Conservation (phyloP, 92 coral and sea anemone genomes). For the Palythoa grandiflora region DNA sequence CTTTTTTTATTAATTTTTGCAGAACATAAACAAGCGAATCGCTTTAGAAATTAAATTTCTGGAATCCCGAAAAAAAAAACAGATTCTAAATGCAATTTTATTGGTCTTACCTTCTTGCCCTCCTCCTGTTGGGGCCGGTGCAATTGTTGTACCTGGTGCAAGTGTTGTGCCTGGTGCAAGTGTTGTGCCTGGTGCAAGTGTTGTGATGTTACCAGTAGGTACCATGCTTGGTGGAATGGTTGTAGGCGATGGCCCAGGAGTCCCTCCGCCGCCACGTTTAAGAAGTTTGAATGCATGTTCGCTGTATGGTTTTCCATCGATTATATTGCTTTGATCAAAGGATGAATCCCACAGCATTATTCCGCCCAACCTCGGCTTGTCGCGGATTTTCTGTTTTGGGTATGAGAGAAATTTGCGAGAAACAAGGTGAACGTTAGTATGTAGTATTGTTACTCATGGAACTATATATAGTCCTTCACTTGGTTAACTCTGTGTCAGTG, state of each 20-base stretch:
- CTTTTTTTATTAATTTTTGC: too few species aligned
- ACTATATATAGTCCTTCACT: too few species aligned
- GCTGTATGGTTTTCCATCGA: conserved; percentile 74
- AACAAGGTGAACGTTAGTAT: too few species aligned
- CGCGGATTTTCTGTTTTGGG: conserved; percentile 67
- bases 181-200: too few species aligned
- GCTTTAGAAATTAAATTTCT: too few species aligned
- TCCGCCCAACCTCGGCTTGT: conserved; percentile 84
- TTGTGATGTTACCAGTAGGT: not conserved
- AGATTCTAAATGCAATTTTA: not conserved
- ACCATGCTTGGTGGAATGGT: not conserved
- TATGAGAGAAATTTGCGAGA: not conserved
- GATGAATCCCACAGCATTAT: conserved; percentile 88
- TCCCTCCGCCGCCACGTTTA: not conserved
- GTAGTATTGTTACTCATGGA: too few species aligned
- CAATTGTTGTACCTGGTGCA: too few species aligned
- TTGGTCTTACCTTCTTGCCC: not conserved
- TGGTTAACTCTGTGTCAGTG: too few species aligned
- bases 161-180: too few species aligned
- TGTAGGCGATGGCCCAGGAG: not conserved
- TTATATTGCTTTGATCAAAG: conserved; percentile 79
- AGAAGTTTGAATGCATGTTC: not conserved
- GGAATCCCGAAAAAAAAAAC: too few species aligned
- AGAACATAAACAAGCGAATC: too few species aligned
- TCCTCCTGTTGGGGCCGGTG: not conserved